phyloP scores from a whole-genome alignment of 2,797 vertebrate species.

The Heteromormyrus szaboi region DNA sequence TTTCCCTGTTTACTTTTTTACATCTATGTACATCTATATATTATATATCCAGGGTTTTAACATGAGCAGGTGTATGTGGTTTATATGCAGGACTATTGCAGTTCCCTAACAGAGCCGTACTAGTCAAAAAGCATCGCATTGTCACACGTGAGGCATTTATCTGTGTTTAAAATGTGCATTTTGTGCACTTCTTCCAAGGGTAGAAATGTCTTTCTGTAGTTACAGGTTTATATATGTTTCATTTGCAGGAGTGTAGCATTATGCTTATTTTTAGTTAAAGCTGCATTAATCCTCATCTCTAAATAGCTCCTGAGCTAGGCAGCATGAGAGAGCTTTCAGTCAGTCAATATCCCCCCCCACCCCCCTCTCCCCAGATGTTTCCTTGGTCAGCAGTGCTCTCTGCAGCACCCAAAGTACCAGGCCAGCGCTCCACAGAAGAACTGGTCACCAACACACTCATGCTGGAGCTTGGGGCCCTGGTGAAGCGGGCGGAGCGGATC shows the following conservation, averaged over 20 bases:
- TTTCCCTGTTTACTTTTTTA: neutral
- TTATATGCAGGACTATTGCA: neutral
- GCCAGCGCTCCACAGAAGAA: conserved; percentile 60
- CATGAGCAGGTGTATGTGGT: neutral
- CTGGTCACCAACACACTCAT: conserved; percentile 72
- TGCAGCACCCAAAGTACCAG: conserved; percentile 63
- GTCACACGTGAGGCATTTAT: neutral
- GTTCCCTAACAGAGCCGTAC: neutral
- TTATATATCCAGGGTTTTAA: neutral
- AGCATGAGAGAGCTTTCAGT: neutral
- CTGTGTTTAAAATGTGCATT: neutral
- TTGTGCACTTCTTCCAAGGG: neutral
- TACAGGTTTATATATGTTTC: neutral
- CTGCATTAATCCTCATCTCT: conserved; percentile 9
- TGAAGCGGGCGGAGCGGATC: conserved; percentile 68
- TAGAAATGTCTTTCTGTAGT: neutral
- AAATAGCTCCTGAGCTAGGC: neutral
- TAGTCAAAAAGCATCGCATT: neutral
- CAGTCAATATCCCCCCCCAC: neutral
- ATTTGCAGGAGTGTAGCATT: neutral
- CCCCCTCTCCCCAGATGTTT: conserved; percentile 56
- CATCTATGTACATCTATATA: neutral
- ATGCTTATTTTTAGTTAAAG: conserved; percentile 9
- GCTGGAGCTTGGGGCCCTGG: conserved; percentile 69
- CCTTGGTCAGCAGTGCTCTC: conserved; percentile 68